Conservation (phyloP, 2,797 vertebrate genomes). For the Megaceryle alcyon region DNA sequence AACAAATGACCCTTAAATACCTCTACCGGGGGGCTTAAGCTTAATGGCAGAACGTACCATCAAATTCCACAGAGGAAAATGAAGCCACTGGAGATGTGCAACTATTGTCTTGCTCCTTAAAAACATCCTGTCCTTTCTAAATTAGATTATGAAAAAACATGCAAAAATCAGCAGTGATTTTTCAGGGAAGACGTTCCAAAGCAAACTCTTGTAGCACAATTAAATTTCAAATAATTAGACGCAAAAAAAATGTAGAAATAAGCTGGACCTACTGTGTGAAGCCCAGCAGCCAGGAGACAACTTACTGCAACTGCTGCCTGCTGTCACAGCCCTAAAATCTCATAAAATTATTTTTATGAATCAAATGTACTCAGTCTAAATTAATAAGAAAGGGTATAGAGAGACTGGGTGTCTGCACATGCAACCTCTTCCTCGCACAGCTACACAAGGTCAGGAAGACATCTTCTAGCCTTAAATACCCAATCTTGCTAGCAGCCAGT, state of each 20-base stretch:
- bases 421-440: background rate
- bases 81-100: background rate
- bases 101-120: constrained; percentile 19
- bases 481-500: background rate
- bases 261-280: background rate
- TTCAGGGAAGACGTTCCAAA: constrained; percentile 56
- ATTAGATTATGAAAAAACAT: constrained; percentile 35
- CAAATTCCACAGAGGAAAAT: constrained; percentile 10
- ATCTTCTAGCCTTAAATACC: background rate
- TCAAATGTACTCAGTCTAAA: background rate
- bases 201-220: background rate
- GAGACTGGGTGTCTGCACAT: background rate
- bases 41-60: background rate
- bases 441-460: background rate
- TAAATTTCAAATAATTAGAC: constrained; percentile 40
- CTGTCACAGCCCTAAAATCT: background rate
- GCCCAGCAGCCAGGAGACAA: background rate
- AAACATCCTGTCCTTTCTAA: constrained; percentile 55
- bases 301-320: background rate
- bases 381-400: background rate
- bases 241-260: constrained; percentile 21
- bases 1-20: constrained; percentile 27
- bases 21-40: background rate
- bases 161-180: constrained; percentile 38
- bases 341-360: background rate